phyloP scores from a whole-genome alignment of 2,888 invertebrate species.

The Thumatha senex region DNA sequence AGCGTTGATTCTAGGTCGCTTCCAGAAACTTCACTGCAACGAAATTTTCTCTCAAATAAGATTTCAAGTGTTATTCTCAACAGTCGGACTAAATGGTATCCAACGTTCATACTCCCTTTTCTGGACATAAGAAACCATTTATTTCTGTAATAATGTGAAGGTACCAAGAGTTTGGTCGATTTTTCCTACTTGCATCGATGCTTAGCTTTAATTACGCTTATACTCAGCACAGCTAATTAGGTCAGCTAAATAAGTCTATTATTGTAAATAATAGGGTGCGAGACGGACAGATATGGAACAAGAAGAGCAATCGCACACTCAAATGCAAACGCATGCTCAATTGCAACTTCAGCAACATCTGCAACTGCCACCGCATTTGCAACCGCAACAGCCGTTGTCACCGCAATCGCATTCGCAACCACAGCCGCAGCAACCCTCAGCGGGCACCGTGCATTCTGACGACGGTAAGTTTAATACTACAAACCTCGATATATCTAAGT shows the following conservation, averaged over 20 bases:
- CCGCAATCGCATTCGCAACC: slow-evolving; percentile 30
- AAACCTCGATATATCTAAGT: not conserved
- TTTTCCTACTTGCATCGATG: no score
- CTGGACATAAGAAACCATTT: no score
- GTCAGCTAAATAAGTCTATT: no score
- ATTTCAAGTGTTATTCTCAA: no score
- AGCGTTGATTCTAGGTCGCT: no score
- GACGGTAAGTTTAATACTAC: slow-evolving; percentile 43
- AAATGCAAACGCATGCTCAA: not conserved
- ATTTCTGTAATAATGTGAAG: no score
- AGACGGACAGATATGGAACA: slow-evolving; percentile 53
- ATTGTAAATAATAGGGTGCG: slow-evolving; percentile 33
- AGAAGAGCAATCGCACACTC: slow-evolving; percentile 39
- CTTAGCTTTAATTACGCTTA: not conserved
- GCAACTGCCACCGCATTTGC: not conserved
- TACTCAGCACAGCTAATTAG: no score
- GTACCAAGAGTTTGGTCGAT: no score
- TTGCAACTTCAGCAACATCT: not conserved
- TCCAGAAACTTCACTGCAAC: no score
- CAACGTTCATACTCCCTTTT: no score
- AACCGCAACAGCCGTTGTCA: not conserved
- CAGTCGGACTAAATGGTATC: no score
- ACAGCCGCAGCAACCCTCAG: slow-evolving; percentile 33
- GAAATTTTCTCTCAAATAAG: no score
- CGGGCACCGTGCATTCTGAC: slow-evolving; percentile 53